Evolutionary conservation across 2,113 vertebrate genomes (phyloP).

Genomic region (Pelecanus crispus): DNA sequence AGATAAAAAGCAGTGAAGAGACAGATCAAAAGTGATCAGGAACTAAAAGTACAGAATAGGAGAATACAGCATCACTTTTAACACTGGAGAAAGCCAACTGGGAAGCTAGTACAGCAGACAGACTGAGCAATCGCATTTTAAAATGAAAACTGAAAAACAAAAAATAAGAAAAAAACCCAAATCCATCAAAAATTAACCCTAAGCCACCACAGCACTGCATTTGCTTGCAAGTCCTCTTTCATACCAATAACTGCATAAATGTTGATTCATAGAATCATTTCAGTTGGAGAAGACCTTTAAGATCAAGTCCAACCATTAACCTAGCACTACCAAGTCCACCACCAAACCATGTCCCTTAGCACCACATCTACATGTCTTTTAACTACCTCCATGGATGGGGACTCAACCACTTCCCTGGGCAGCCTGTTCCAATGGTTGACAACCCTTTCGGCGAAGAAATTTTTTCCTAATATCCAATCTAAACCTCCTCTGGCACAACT

Average conservation of each 20-base stretch:
- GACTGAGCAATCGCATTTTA: not conserved
- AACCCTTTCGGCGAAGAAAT: not conserved
- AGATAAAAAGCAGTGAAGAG: constrained; percentile 7
- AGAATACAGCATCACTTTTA: constrained; percentile 3
- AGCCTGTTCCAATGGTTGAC: not conserved
- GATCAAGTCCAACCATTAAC: not conserved
- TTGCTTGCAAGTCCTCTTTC: not conserved
- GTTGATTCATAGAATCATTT: not conserved
- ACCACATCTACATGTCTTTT: not conserved
- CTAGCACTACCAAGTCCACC: not conserved
- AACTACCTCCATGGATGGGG: not conserved
- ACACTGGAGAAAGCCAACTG: not conserved
- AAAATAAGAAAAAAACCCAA: not conserved
- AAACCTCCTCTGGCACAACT: not conserved
- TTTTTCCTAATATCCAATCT: not conserved
- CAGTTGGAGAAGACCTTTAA: not conserved
- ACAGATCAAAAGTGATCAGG: constrained; percentile 12
- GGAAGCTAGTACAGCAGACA: not conserved
- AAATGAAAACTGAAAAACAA: not conserved
- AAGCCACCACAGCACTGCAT: not conserved
- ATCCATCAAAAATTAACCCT: not conserved
- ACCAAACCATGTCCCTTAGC: not conserved
- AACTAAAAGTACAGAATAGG: constrained; percentile 8
- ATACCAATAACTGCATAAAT: not conserved
- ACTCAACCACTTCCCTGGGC: not conserved